These are phyloP conservation scores for Drosophila pachea DNA, from an alignment of 1,140 invertebrate genomes.

Conservation along the genomic window DNA sequence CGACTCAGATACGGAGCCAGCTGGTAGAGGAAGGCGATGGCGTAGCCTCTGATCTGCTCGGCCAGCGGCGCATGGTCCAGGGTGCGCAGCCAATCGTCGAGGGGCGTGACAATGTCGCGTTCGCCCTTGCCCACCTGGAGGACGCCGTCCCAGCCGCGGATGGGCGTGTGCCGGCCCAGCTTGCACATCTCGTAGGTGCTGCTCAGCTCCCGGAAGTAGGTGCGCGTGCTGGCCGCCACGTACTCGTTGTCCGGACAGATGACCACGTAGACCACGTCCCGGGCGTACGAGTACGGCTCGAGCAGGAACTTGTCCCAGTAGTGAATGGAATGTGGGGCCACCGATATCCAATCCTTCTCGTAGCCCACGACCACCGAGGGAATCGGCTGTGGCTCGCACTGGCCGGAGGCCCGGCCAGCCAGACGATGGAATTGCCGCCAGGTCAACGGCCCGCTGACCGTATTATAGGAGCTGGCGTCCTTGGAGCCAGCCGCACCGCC, in stretches of 20 bases:
- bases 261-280: slow-evolving; percentile 96
- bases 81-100: slow-evolving; percentile 95
- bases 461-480: slow-evolving; percentile 86
- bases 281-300: slow-evolving; percentile 94
- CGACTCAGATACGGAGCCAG: slow-evolving; percentile 90
- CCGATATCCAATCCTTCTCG: slow-evolving; percentile 95
- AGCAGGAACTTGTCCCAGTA: slow-evolving; percentile 97
- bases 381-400: slow-evolving; percentile 97
- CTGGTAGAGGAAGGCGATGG: slow-evolving; percentile 86
- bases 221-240: slow-evolving; percentile 87
- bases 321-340: slow-evolving; percentile 94
- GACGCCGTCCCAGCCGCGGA: slow-evolving; percentile 93
- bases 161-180: slow-evolving; percentile 92
- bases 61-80: slow-evolving; percentile 89
- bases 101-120: slow-evolving; percentile 48
- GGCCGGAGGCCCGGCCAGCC: slow-evolving; percentile 94
- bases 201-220: slow-evolving; percentile 95
- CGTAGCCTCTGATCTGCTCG: slow-evolving; percentile 91
- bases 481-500: slow-evolving; percentile 80
- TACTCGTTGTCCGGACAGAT: slow-evolving; percentile 95
- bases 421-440: slow-evolving; percentile 98
- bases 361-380: slow-evolving; percentile 95
- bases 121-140: slow-evolving; percentile 85
- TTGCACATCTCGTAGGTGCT: slow-evolving; percentile 95
- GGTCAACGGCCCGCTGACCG: slow-evolving; percentile 93